These are phyloP conservation scores for Strigamia crassipes DNA, from an alignment of 2,888 invertebrate species.

Conservation along the genomic window DNA sequence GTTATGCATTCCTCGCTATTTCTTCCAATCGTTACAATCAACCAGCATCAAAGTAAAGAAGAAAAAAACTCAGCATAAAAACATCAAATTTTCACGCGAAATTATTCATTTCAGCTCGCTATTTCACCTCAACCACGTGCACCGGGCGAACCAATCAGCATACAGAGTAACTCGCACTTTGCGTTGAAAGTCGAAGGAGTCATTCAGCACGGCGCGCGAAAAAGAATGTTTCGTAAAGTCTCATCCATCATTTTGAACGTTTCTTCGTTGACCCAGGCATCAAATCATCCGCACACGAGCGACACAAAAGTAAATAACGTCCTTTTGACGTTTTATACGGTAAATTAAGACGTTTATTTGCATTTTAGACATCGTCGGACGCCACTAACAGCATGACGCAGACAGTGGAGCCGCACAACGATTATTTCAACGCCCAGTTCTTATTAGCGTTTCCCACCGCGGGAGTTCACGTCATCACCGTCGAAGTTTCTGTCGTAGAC, in stretches of 20 bases:
- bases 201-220: conserved; percentile 69
- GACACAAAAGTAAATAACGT: conserved; percentile 50
- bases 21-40: conserved; percentile 83
- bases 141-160: conserved; percentile 79
- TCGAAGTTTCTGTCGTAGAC: conserved; percentile 84
- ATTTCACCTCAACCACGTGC: conserved; percentile 79
- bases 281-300: conserved; percentile 47
- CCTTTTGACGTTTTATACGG: too few species aligned
- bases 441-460: conserved; percentile 70
- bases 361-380: conserved; percentile 43
- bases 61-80: neutral
- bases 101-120: conserved; percentile 64
- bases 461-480: conserved; percentile 72
- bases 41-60: conserved; percentile 71
- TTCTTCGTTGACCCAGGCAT: conserved; percentile 66
- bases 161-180: conserved; percentile 81
- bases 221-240: conserved; percentile 73
- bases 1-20: conserved; percentile 74
- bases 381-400: conserved; percentile 62
- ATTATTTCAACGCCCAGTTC: conserved; percentile 93
- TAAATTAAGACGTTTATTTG: too few species aligned
- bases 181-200: conserved; percentile 94
- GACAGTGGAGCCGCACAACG: conserved; percentile 74
- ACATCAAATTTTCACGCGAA: neutral
- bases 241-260: conserved; percentile 73